Conservation (phyloP, 2,888 invertebrate genomes). For the Gryllus longicercus region DNA sequence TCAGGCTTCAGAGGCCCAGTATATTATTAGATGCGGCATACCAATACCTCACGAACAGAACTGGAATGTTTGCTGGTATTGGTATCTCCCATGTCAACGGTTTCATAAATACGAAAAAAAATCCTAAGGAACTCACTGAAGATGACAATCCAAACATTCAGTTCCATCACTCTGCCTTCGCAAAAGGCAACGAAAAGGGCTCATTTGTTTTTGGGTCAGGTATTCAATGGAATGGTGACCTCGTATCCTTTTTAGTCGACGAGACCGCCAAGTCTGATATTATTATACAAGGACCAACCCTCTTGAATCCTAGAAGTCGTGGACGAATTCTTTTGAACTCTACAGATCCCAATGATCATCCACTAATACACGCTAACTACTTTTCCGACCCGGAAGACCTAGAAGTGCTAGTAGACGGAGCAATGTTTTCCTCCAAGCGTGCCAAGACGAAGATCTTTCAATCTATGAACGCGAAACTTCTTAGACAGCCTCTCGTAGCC, state of each 20-base stretch:
- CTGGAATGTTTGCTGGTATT: slow-evolving; percentile 49
- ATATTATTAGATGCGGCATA: slow-evolving; percentile 41
- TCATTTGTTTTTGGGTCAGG: too few species aligned
- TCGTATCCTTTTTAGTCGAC: too few species aligned
- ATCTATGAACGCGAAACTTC: slow-evolving; percentile 44
- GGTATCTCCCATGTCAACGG: slow-evolving; percentile 53
- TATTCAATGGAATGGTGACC: too few species aligned
- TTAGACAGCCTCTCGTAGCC: slow-evolving; percentile 44
- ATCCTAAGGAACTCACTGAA: slow-evolving; percentile 33
- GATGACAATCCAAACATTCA: not conserved
- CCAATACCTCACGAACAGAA: slow-evolving; percentile 49
- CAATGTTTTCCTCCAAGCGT: slow-evolving; percentile 48
- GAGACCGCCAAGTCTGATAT: too few species aligned
- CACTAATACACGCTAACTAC: slow-evolving; percentile 62
- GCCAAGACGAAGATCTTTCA: slow-evolving; percentile 48
- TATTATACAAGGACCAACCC: slow-evolving; percentile 22
- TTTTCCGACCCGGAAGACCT: slow-evolving; percentile 56
- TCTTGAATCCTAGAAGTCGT: slow-evolving; percentile 53
- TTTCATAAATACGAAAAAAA: slow-evolving; percentile 55
- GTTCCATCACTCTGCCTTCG: not conserved
- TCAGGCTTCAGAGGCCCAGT: not conserved
- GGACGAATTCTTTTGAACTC: slow-evolving; percentile 56
- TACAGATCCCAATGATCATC: slow-evolving; percentile 56
- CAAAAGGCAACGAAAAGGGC: not conserved
- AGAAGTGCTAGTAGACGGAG: slow-evolving; percentile 51